These are phyloP conservation scores for Lagopus leucura DNA, from an alignment of 2,113 vertebrate species.

Conservation along the genomic window DNA sequence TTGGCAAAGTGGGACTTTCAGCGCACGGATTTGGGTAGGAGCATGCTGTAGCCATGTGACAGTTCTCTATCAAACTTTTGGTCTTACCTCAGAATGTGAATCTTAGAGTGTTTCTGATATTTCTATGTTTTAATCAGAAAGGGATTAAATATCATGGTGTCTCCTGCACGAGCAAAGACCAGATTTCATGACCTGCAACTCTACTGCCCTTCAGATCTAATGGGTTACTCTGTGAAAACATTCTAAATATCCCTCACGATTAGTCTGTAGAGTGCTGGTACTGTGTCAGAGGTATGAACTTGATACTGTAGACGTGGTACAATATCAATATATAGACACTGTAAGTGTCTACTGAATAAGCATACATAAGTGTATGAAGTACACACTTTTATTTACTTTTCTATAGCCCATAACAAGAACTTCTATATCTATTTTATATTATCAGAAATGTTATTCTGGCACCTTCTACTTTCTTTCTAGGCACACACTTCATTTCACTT, in stretches of 20 bases:
- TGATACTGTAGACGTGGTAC: not conserved
- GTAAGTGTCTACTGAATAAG: not conserved
- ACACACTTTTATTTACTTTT: not conserved
- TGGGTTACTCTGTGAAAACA: not conserved
- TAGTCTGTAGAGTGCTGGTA: not conserved
- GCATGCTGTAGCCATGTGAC: not conserved
- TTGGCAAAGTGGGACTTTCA: not conserved
- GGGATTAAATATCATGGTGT: not conserved
- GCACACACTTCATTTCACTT: not conserved
- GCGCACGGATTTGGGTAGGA: rapidly evolving
- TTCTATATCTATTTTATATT: not conserved
- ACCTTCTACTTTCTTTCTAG: not conserved
- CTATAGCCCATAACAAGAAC: not conserved
- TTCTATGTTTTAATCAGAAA: not conserved
- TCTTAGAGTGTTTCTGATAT: not conserved
- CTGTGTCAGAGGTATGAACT: not conserved
- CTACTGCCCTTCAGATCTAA: not conserved
- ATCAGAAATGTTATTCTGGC: not conserved
- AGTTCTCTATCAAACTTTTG: not conserved
- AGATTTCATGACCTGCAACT: not conserved
- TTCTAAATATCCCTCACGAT: not conserved
- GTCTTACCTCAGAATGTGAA: not conserved
- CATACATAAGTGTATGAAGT: not conserved
- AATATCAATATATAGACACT: not conserved
- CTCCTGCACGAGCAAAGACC: not conserved